A percentile compares a stretch with the other conserved stretches of the same genome.
These are phyloP conservation scores for Frankliniella intonsa DNA, from an alignment of 2,888 invertebrate genomes.

Conservation along the genomic window DNA sequence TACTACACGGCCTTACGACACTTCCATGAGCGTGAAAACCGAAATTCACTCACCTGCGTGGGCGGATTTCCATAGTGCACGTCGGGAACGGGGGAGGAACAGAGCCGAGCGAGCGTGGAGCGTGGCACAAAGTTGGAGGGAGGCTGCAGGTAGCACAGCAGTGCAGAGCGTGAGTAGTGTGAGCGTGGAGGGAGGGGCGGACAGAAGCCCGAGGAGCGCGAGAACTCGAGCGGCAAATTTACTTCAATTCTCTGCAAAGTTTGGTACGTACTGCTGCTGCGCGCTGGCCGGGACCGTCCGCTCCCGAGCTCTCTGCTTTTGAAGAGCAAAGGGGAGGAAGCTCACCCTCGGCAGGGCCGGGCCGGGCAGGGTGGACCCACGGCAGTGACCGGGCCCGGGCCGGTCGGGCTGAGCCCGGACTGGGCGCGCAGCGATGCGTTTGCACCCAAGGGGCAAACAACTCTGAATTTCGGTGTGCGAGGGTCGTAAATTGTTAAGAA, in stretches of 20 bases:
- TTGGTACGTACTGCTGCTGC: neutral
- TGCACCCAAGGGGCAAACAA: no score
- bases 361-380: no score
- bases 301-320: neutral
- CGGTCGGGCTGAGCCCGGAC: no score
- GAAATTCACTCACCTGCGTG: neutral
- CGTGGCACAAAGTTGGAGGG: neutral
- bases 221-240: slow-evolving; percentile 17
- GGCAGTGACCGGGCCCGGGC: no score
- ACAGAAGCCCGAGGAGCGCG: neutral
- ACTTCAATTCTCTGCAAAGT: slow-evolving; percentile 23
- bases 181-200: neutral
- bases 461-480: no score
- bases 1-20: no score
- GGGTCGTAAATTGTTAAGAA: no score
- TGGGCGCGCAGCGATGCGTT: no score
- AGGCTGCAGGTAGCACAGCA: neutral
- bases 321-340: neutral
- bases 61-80: neutral
- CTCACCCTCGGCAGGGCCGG: neutral
- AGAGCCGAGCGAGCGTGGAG: neutral
- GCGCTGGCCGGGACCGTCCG: neutral
- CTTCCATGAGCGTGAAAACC: neutral
- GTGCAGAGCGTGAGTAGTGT: neutral
- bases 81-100: neutral